phyloP scores from a whole-genome alignment of 2,888 invertebrate species.

The Drosophila macrospina region DNA sequence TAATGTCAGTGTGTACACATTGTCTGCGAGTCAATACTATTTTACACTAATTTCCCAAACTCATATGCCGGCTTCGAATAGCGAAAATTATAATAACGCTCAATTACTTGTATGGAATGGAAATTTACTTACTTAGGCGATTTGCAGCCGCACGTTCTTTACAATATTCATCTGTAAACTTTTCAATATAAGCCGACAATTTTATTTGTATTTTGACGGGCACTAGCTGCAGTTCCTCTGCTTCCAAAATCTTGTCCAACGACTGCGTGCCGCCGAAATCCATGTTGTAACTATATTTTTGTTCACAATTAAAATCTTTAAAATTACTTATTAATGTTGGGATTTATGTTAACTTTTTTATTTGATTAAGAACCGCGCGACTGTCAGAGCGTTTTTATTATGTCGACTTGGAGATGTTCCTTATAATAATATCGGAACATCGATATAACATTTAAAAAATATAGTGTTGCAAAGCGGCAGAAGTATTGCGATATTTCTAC shows the following conservation, averaged over 20 bases:
- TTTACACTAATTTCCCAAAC: constrained; percentile 7
- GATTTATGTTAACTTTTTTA: not conserved
- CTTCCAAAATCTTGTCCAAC: constrained; percentile 52
- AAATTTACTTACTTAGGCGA: constrained; percentile 59
- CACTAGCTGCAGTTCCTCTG: constrained; percentile 57
- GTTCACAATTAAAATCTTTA: not conserved
- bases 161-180: constrained; percentile 63
- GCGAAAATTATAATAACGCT: not conserved
- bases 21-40: not conserved
- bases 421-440: not conserved
- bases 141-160: constrained; percentile 34
- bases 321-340: not conserved
- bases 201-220: constrained; percentile 58
- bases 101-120: not conserved
- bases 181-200: constrained; percentile 53
- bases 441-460: constrained; percentile 9
- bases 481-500: not conserved
- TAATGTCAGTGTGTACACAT: constrained; percentile 42
- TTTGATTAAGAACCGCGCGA: constrained; percentile 25
- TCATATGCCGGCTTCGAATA: constrained; percentile 33
- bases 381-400: constrained; percentile 8
- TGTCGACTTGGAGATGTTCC: constrained; percentile 5
- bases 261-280: constrained; percentile 63
- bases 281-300: constrained; percentile 34
- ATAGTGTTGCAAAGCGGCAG: constrained; percentile 7